Conservation (phyloP, 23 tunicate genomes). For the Halocynthia aurantium region DNA sequence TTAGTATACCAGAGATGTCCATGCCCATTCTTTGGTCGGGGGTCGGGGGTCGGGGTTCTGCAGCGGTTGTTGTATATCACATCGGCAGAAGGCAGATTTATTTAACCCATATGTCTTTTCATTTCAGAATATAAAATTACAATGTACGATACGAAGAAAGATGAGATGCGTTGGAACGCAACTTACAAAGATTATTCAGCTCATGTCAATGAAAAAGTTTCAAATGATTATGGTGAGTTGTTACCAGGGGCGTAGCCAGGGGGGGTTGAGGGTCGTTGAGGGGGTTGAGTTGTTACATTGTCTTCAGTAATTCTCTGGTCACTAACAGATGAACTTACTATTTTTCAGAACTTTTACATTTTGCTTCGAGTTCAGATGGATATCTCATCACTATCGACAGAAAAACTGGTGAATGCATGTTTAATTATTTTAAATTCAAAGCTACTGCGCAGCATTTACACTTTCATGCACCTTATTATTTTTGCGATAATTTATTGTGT, state of each 20-base stretch:
- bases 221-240: constrained; percentile 52
- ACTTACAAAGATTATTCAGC: constrained; percentile 83
- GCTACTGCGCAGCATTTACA: no score
- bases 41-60: no score
- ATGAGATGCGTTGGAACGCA: constrained; percentile 82
- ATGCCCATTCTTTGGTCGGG: no score
- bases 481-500: no score
- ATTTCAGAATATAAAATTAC: constrained; percentile 77
- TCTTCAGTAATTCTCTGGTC: no score
- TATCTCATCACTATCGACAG: constrained; percentile 72
- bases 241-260: no score
- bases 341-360: constrained; percentile 35
- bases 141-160: constrained; percentile 75
- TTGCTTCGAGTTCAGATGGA: constrained; percentile 88
- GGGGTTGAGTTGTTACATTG: no score
- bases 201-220: constrained; percentile 66
- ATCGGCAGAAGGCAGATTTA: no score
- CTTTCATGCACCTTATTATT: no score
- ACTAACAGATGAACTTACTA: background rate
- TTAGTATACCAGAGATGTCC: no score
- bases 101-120: background rate
- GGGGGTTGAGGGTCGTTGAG: no score
- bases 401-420: constrained; percentile 31
- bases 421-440: background rate
- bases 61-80: no score